Conservation (phyloP, 2,113 vertebrate genomes). For the Cynopterus brachyotis region DNA sequence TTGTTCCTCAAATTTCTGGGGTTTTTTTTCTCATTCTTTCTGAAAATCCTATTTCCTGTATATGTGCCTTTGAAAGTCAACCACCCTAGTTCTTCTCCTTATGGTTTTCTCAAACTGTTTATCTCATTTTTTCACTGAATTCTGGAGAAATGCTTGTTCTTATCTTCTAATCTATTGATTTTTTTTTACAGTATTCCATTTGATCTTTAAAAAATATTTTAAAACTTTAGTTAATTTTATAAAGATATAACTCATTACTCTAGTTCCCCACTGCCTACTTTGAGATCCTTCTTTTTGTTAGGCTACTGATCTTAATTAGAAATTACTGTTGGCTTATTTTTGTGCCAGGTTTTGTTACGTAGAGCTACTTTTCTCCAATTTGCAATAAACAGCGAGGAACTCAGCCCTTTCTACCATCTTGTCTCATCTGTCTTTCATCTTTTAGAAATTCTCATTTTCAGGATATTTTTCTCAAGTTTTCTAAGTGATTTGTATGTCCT, state of each 20-base stretch:
- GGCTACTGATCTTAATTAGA: not conserved
- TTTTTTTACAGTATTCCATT: not conserved
- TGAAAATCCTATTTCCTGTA: not conserved
- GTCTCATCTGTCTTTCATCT: not conserved
- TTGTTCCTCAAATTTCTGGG: not conserved
- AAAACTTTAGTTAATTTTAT: not conserved
- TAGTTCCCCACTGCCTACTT: not conserved
- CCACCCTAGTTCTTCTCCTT: not conserved
- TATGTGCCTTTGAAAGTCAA: not conserved
- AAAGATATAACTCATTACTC: not conserved
- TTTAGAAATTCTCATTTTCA: conserved; percentile 14
- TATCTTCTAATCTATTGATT: not conserved
- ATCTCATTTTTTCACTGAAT: not conserved
- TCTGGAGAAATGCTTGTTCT: not conserved
- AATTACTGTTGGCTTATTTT: not conserved
- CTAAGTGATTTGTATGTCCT: not conserved
- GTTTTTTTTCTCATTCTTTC: not conserved
- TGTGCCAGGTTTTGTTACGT: not conserved
- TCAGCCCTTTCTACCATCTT: not conserved
- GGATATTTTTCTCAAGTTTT: not conserved
- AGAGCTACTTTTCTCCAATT: not conserved
- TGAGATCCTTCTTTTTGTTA: not conserved
- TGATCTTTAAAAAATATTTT: not conserved
- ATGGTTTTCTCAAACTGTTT: not conserved
- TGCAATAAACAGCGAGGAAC: not conserved